Conservation (phyloP, 2,888 invertebrate genomes). For the Helleia helle region DNA sequence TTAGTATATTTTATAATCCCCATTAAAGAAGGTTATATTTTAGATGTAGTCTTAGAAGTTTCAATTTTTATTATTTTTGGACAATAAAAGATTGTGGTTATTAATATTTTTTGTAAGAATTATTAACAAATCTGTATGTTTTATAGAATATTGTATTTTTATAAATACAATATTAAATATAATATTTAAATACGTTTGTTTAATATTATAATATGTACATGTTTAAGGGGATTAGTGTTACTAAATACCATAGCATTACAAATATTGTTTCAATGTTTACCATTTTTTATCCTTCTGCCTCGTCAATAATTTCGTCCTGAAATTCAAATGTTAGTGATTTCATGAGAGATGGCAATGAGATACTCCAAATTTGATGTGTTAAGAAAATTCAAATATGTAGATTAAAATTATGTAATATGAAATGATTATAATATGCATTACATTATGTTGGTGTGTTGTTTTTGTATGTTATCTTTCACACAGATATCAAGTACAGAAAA, state of each 20-base stretch:
- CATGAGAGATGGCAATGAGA: slow-evolving; percentile 45
- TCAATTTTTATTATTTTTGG: too few species aligned
- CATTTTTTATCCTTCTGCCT: slow-evolving; percentile 89
- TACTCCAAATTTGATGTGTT: slow-evolving; percentile 18
- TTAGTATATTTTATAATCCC: slow-evolving; percentile 1
- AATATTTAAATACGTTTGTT: too few species aligned
- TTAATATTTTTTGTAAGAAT: too few species aligned
- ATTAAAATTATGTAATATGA: slow-evolving; percentile 6
- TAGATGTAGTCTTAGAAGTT: neutral
- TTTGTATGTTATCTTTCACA: neutral
- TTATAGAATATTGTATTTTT: too few species aligned
- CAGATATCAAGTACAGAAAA: neutral
- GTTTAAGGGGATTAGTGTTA: slow-evolving; percentile 21
- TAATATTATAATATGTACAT: too few species aligned
- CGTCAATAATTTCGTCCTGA: slow-evolving; percentile 90
- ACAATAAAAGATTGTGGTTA: too few species aligned
- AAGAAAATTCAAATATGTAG: slow-evolving; percentile 10
- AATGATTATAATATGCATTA: slow-evolving; percentile 1
- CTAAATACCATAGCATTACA: slow-evolving; percentile 50
- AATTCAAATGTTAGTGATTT: slow-evolving; percentile 76
- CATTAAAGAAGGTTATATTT: neutral
- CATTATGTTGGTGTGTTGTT: neutral
- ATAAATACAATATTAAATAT: too few species aligned
- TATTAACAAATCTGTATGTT: too few species aligned
- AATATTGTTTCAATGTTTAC: slow-evolving; percentile 73